Evolutionary conservation across 2,888 invertebrate species (phyloP), one percentile per base, ranked within the genome.

Genomic region (Ophion ventricosus): DNA sequence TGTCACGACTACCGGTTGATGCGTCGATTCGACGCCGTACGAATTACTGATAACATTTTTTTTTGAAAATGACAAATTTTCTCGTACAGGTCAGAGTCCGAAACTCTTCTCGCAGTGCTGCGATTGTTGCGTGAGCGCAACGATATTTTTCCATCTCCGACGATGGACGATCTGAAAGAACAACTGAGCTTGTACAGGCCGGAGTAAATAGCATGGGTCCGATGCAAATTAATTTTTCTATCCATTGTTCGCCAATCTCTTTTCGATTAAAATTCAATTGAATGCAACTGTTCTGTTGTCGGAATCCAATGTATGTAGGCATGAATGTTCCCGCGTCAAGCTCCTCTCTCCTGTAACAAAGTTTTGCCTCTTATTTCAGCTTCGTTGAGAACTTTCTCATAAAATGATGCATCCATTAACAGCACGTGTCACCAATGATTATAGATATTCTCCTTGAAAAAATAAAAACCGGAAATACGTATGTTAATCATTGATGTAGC

Each of bases 181-280:
- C 87, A 87, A 80, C 61, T 87, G 64, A 86, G 85, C 54, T 75
- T 87, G 49, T 87, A 87, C 69, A 87, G 85, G 85, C 72, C 66
- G 5, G 78, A 84, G 63, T 84, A 59, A 87, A 70, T 78, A n/a
- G n/a, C 25, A 40, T 64, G 72, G 70, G 63, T 80, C 70, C 69
- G n/a, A 49, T 35, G 64, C 23, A 29, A 35, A 43, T 20, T 14
- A 69, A 57, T 81, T 61, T 66, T 79, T 43, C 59, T 54, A 74
- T 20, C 64, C 23, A 66, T 56, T 40, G 40, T 69, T 78, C 26
- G 20, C n/a, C 56, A 26, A 20, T 29, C 70, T 56, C 59, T n/a
- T 69, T 64, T 54, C 63, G 25, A 82, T 66, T 56, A 76, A 67
- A 73, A 49, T 4, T 73, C 25, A 11, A 63, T 43, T 23, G 17